Evolutionary conservation across 2,888 invertebrate species (phyloP).

Genomic region (Ctena decussata): DNA sequence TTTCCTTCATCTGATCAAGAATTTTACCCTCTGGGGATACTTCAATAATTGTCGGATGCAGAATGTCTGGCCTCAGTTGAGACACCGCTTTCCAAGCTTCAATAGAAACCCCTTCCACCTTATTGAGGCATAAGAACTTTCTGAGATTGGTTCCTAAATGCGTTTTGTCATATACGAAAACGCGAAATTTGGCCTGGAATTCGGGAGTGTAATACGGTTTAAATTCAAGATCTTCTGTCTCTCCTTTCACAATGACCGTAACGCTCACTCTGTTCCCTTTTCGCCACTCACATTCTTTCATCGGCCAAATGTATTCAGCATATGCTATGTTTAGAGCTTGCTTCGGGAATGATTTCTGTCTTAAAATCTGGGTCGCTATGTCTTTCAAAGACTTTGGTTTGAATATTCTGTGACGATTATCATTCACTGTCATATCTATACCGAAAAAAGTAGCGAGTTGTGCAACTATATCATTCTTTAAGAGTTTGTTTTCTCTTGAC

Average conservation of each 20-base stretch:
- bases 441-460: no score
- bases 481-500: no score
- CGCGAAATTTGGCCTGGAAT: not conserved
- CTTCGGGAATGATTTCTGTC: not conserved
- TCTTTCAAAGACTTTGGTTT: no score
- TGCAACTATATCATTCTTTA: no score
- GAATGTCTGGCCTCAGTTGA: not conserved
- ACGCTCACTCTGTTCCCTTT: not conserved
- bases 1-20: slow-evolving; percentile 29
- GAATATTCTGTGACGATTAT: no score
- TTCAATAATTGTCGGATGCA: slow-evolving; percentile 10
- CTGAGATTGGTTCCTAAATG: slow-evolving; percentile 31
- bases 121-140: slow-evolving; percentile 5
- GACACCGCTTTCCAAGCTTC: not conserved
- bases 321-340: not conserved
- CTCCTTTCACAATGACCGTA: not conserved
- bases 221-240: not conserved
- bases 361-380: no score
- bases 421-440: no score
- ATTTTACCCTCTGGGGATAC: slow-evolving; percentile 30
- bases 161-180: slow-evolving; percentile 37
- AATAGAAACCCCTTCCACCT: not conserved
- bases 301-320: not conserved
- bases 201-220: slow-evolving; percentile 33
- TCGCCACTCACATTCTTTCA: not conserved